These are phyloP conservation scores for Phortica okadai DNA, from an alignment of 2,888 invertebrate genomes.

Conservation along the genomic window DNA sequence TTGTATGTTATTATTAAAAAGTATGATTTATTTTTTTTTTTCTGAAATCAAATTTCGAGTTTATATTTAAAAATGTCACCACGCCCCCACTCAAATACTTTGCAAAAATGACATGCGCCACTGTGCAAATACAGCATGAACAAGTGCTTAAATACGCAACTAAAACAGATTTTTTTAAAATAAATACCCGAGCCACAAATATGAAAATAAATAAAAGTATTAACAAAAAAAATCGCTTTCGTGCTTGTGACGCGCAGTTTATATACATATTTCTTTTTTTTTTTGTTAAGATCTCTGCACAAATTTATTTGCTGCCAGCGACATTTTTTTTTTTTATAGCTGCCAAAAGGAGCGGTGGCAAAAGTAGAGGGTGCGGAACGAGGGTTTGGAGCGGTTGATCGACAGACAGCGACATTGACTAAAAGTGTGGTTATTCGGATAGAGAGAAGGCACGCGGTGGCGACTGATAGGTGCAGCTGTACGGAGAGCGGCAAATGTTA, in stretches of 20 bases:
- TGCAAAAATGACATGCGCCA: neutral
- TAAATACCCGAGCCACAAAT: constrained; percentile 42
- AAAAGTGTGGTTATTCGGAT: constrained; percentile 7
- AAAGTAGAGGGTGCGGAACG: neutral
- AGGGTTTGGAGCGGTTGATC: constrained; percentile 1
- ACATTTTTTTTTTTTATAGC: constrained; percentile 62
- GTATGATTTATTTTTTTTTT: neutral
- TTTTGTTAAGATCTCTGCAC: constrained; percentile 43
- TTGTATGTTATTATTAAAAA: neutral
- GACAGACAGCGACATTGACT: constrained; percentile 55
- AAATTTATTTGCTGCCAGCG: constrained; percentile 59
- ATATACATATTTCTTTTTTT: constrained; percentile 49
- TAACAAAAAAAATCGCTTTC: constrained; percentile 55
- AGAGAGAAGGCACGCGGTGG: constrained; percentile 30
- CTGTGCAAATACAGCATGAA: neutral
- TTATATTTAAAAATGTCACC: neutral
- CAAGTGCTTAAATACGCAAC: constrained; percentile 25
- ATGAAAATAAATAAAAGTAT: constrained; percentile 58
- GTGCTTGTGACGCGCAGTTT: constrained; percentile 53
- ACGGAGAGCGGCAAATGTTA: neutral
- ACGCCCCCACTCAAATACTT: neutral
- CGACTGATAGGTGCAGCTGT: neutral
- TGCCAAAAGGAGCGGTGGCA: constrained; percentile 26
- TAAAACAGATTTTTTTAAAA: constrained; percentile 42
- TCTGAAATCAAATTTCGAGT: neutral